Conservation (phyloP, 2,888 invertebrate genomes). For the Copidosoma aretas region DNA sequence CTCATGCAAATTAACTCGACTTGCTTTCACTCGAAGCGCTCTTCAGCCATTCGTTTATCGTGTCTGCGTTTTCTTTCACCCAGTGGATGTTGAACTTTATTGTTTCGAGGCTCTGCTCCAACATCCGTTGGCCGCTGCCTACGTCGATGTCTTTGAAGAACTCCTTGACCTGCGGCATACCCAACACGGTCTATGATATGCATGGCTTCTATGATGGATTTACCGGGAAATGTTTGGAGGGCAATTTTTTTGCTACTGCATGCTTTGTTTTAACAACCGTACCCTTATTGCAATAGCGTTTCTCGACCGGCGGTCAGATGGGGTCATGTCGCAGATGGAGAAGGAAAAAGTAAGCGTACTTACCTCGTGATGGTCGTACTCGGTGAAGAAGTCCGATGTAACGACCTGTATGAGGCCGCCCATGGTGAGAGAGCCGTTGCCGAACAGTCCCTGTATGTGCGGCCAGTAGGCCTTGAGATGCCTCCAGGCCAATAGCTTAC, state of each 20-base stretch:
- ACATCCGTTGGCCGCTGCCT: constrained; percentile 69
- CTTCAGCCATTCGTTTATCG: constrained; percentile 66
- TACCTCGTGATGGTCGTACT: constrained; percentile 78
- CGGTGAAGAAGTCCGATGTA: constrained; percentile 73
- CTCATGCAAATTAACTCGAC: constrained; percentile 30
- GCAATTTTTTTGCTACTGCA: no score
- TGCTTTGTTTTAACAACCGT: no score
- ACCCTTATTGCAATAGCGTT: no score
- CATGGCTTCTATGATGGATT: no score
- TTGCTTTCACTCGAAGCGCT: constrained; percentile 42
- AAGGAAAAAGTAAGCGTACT: constrained; percentile 24
- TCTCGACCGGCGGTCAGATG: no score
- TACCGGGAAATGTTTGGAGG: no score
- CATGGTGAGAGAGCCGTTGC: constrained; percentile 71
- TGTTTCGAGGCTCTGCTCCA: constrained; percentile 78
- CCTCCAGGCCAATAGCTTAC: constrained; percentile 75
- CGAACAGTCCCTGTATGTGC: constrained; percentile 69
- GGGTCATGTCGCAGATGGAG: no score
- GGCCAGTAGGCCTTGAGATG: constrained; percentile 77
- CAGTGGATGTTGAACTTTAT: constrained; percentile 84
- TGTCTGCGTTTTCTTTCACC: constrained; percentile 69
- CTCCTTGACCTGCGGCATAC: constrained; percentile 66
- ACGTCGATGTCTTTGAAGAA: constrained; percentile 67
- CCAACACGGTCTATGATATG: no score
- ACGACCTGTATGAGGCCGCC: constrained; percentile 71